Percentiles rank a stretch among this genome's conserved stretches.
Evolutionary conservation across 2,888 invertebrate species (phyloP).

Genomic region (Ctenicera cuprea): DNA sequence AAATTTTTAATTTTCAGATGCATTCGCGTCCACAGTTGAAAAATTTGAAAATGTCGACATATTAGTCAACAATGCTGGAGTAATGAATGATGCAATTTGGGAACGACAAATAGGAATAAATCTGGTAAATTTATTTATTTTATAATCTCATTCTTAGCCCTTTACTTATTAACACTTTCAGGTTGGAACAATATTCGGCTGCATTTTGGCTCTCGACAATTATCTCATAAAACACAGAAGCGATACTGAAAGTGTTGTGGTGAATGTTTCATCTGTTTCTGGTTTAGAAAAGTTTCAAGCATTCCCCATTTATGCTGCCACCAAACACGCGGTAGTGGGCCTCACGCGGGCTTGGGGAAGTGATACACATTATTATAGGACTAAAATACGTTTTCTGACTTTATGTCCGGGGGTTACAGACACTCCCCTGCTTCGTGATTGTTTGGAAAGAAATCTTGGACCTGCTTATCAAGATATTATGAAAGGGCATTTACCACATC

Average conservation of each 20-base stretch:
- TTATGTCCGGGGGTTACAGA: slow-evolving; percentile 71
- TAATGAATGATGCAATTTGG: slow-evolving; percentile 84
- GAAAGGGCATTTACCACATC: slow-evolving; percentile 38
- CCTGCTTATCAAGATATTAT: slow-evolving; percentile 45
- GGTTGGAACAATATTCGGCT: slow-evolving; percentile 71
- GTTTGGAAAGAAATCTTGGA: slow-evolving; percentile 37
- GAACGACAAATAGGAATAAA: slow-evolving; percentile 78
- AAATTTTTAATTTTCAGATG: too few relatives aligned
- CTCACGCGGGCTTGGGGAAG: slow-evolving; percentile 63
- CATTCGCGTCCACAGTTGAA: slow-evolving; percentile 70
- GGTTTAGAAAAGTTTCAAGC: slow-evolving; percentile 65
- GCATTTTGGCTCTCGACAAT: slow-evolving; percentile 70
- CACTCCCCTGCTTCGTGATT: slow-evolving; percentile 59
- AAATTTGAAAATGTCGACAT: slow-evolving; percentile 73
- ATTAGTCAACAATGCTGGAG: slow-evolving; percentile 82
- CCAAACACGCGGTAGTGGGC: slow-evolving; percentile 69
- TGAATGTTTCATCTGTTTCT: slow-evolving; percentile 73
- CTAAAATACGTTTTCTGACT: slow-evolving; percentile 69
- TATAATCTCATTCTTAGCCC: neutral
- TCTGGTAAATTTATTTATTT: slow-evolving; percentile 57
- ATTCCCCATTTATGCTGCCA: slow-evolving; percentile 69
- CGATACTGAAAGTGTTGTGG: slow-evolving; percentile 72
- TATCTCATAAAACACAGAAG: slow-evolving; percentile 72
- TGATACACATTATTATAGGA: slow-evolving; percentile 64
- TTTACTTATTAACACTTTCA: slow-evolving; percentile 53